A percentile compares a stretch with the other conserved stretches of the same genome.
phyloP scores from a whole-genome alignment of 92 coral and sea anemone genomes.

The Epizoanthus illoricatus region DNA sequence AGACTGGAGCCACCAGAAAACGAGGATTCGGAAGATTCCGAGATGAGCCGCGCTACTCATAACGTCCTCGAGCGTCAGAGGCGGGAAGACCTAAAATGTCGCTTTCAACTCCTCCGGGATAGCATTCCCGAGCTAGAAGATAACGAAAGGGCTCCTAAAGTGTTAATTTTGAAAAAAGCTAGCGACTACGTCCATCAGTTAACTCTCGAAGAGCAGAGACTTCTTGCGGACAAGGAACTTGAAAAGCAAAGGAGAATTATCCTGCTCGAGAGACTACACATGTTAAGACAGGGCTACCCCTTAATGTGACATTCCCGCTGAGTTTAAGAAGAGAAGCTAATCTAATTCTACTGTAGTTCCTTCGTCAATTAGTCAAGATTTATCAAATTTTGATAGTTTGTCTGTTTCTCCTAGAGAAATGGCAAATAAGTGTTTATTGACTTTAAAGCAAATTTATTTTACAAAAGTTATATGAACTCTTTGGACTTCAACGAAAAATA shows the following conservation, averaged over 20 bases:
- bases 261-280: conserved; percentile 73
- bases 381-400: conserved; percentile 28
- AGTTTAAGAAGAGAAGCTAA: neutral
- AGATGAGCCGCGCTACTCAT: conserved; percentile 96
- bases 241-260: conserved; percentile 91
- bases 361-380: conserved; percentile 28
- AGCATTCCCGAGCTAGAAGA: conserved; percentile 95
- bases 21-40: conserved; percentile 97
- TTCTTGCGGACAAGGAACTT: conserved; percentile 91
- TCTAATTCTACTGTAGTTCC: conserved; percentile 1
- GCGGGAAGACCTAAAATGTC: conserved; percentile 92
- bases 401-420: conserved; percentile 14
- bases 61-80: conserved; percentile 92
- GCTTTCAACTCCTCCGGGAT: conserved; percentile 90
- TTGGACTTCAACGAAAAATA: neutral
- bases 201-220: conserved; percentile 80
- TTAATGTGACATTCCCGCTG: conserved; percentile 53
- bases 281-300: conserved; percentile 74
- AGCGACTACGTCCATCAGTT: conserved; percentile 90
- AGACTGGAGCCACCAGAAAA: conserved; percentile 70
- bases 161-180: conserved; percentile 90
- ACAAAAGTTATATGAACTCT: conserved; percentile 5
- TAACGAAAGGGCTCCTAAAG: conserved; percentile 97
- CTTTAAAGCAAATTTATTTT: conserved; percentile 24
- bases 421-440: neutral